A percentile compares a stretch with the other conserved stretches of the same genome.
Evolutionary conservation across 2,113 vertebrate genomes (phyloP).

Genomic region (Eulemur macaco): DNA sequence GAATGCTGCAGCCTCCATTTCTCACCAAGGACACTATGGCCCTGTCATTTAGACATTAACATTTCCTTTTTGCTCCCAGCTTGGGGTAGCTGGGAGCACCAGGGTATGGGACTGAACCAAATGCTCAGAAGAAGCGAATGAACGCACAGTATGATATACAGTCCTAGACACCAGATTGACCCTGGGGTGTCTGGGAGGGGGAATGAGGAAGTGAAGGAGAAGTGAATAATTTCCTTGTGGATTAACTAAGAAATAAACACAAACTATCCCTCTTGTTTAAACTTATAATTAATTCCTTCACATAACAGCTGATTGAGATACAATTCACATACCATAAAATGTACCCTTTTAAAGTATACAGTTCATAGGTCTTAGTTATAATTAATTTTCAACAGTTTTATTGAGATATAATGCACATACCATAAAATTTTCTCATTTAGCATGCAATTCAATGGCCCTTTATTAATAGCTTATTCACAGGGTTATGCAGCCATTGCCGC

Average conservation of each 20-base stretch:
- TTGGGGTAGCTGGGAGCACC: neutral
- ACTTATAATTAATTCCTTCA: neutral
- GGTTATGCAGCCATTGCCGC: neutral
- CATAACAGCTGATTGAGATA: neutral
- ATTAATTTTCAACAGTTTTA: neutral
- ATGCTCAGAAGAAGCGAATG: neutral
- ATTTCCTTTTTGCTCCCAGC: neutral
- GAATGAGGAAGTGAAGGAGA: neutral
- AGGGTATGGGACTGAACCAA: neutral
- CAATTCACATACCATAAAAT: neutral
- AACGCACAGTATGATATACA: neutral
- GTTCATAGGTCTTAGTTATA: neutral
- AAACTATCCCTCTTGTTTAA: neutral
- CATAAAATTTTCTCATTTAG: neutral
- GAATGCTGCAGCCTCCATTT: neutral
- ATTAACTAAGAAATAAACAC: neutral
- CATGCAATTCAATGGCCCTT: neutral
- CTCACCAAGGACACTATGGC: neutral
- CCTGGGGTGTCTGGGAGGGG: neutral
- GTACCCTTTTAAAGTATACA: neutral
- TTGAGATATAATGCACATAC: neutral
- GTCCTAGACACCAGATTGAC: neutral
- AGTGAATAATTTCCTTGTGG: neutral
- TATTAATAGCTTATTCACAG: too few relatives aligned
- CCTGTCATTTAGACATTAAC: neutral